phyloP scores from a whole-genome alignment of 2,888 invertebrate genomes.

The Rhingia rostrata region DNA sequence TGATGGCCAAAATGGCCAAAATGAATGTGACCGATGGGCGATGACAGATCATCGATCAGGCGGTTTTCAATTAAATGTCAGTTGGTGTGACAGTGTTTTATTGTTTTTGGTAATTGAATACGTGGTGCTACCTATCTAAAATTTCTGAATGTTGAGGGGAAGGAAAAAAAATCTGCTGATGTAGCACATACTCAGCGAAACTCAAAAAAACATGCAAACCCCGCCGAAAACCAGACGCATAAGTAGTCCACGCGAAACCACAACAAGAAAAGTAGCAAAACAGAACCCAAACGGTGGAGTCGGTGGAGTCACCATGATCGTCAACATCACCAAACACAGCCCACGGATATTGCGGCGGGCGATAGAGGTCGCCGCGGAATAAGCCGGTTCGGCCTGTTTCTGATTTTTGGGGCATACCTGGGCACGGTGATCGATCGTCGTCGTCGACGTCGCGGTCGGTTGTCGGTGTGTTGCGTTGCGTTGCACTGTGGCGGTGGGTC shows the following conservation, averaged over 20 bases:
- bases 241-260: conserved; percentile 53
- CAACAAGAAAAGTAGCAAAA: conserved; percentile 44
- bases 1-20: conserved; percentile 1
- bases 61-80: conserved; percentile 1
- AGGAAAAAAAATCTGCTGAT: conserved; percentile 57
- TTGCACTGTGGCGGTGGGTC: conserved; percentile 59
- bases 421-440: conserved; percentile 60
- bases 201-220: conserved; percentile 59
- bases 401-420: conserved; percentile 68
- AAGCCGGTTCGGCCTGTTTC: conserved; percentile 72
- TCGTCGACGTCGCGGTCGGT: conserved; percentile 15
- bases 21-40: neutral
- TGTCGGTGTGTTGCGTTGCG: neutral
- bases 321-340: conserved; percentile 19
- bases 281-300: conserved; percentile 38
- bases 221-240: conserved; percentile 62
- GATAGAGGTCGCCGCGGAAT: conserved; percentile 65
- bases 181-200: conserved; percentile 53
- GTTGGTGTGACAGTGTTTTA: conserved; percentile 19
- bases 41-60: neutral
- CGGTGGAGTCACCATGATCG: conserved; percentile 24
- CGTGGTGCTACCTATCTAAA: conserved; percentile 27
- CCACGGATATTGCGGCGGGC: conserved; percentile 68
- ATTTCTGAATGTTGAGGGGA: conserved; percentile 41
- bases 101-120: conserved; percentile 45